Evolutionary conservation across 2,113 vertebrate genomes (phyloP), one percentile per base, ranked within the genome.

Genomic region (Apistogramma diplotaenia): DNA sequence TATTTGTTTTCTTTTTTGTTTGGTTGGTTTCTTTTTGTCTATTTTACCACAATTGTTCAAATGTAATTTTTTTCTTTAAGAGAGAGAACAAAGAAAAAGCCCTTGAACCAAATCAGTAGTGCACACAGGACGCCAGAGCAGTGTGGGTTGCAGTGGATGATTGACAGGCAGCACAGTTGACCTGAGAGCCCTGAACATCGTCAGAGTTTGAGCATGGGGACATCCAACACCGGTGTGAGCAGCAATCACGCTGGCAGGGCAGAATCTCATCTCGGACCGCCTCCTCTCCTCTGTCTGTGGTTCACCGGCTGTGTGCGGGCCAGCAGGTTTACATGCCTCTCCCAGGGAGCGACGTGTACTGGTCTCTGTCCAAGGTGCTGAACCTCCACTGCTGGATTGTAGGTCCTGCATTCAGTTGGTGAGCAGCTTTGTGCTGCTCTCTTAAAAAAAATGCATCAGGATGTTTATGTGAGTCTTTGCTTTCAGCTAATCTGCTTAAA

Each of bases 81-180:
- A 54, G 19, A 21, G 10, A 62, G 9, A 21, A 67, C 3, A 18
- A 27, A 49, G 15, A n/a, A 62, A 55, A 74, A 40, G 46, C 5
- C 55, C 58, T 78, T 40, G 72, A 78, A 40, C 12, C 46, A 43
- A 49, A 71, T 12, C 54, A 57, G 23, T 51, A 46, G 72, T 62
- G 79, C 19, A 15, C 60, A 74, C 33, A 77, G 80, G 60, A 23
- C 72, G 25, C 19, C 27, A 27, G 76, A 18, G 49, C 74, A 57
- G 37, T 70, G 5, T 40, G n/a, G 25, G 21, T 37, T 16, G 19
- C 16, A 8, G n/a, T 40, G 81, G 74, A 79, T 58, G 71, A 83
- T 65, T 56, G 83, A 79, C 87, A 78, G 46, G 81, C 62, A 18
- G 61, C 49, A 15, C 49, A 18, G 76, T 23, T 84, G 81, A 91